These are phyloP conservation scores for Crossaster papposus DNA, from an alignment of 53 echinoderm and acorn worm genomes.

Conservation along the genomic window DNA sequence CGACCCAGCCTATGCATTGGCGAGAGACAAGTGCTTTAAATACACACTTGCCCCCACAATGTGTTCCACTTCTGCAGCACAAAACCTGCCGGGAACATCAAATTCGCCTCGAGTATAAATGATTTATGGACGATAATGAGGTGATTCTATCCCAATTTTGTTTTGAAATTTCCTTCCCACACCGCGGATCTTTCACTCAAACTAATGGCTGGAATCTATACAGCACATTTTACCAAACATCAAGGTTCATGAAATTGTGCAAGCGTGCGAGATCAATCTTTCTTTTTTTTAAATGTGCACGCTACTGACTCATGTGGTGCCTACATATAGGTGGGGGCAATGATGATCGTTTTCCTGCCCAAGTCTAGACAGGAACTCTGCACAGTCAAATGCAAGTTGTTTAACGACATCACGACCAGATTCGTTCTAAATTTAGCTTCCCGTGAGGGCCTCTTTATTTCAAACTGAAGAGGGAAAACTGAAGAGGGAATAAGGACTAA, in stretches of 20 bases:
- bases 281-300: neutral
- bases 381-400: slow-evolving; percentile 39
- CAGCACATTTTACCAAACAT: no score
- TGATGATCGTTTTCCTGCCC: slow-evolving; percentile 21
- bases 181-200: no score
- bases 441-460: neutral
- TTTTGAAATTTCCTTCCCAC: no score
- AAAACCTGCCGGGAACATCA: no score
- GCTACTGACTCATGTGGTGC: slow-evolving; percentile 10
- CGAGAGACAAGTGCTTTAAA: no score
- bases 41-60: no score
- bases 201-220: no score
- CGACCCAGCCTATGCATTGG: no score
- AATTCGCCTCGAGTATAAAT: no score
- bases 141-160: no score
- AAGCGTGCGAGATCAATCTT: neutral
- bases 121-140: no score
- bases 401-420: slow-evolving; percentile 32
- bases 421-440: neutral
- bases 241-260: neutral
- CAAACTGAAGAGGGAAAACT: neutral
- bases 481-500: neutral
- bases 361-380: slow-evolving; percentile 51
- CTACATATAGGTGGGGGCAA: slow-evolving; percentile 2
- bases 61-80: no score